Conservation (phyloP, 2,888 invertebrate species). For the Melanostoma mellinum region DNA sequence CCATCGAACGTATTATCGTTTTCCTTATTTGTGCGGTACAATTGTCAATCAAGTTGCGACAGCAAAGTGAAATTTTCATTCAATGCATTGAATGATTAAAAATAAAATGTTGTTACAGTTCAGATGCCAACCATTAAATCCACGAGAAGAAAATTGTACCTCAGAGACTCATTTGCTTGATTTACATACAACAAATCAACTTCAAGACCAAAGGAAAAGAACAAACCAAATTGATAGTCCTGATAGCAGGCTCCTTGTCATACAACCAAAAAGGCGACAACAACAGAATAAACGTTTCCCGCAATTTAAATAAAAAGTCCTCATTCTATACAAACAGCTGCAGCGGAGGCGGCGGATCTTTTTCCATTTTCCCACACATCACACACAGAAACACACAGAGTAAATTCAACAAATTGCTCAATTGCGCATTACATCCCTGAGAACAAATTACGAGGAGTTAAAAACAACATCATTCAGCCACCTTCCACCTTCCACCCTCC, state of each 20-base stretch:
- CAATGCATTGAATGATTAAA: too few relatives aligned
- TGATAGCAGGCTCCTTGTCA: conserved; percentile 14
- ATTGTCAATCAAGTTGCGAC: too few relatives aligned
- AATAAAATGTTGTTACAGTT: too few relatives aligned
- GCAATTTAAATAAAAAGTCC: conserved; percentile 49
- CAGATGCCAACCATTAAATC: too few relatives aligned
- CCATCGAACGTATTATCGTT: too few relatives aligned
- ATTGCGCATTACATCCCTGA: conserved; percentile 68
- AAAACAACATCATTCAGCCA: conserved; percentile 43
- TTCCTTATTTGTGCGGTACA: too few relatives aligned
- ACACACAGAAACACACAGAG: background rate
- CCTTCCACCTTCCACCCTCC: background rate
- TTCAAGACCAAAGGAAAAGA: background rate
- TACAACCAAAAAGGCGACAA: conserved; percentile 37
- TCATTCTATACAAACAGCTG: background rate
- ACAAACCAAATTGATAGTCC: conserved; percentile 44
- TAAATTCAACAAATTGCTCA: conserved; percentile 70
- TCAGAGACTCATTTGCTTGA: background rate
- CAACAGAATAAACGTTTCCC: conserved; percentile 59
- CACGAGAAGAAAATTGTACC: background rate
- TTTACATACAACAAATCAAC: background rate
- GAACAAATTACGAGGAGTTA: conserved; percentile 68
- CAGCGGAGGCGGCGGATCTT: background rate
- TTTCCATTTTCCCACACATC: background rate
- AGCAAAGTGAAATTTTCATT: too few relatives aligned